Base-by-base conservation (phyloP, 2,888 invertebrate genomes). In the Stegophylla sp. region DNA sequence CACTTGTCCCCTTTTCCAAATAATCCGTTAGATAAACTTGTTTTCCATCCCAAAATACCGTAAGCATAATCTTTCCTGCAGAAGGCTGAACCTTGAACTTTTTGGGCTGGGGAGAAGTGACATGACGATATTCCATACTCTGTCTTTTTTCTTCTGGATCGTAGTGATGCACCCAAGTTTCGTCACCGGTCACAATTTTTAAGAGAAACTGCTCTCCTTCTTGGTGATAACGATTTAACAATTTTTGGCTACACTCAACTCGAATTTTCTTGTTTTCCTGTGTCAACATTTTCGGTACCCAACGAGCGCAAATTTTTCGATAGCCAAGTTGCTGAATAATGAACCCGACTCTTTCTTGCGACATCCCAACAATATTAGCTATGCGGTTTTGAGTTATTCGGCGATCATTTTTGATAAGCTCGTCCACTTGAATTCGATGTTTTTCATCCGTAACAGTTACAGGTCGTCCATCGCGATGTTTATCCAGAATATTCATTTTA, bases 111-210 rank as follows among this genome's bases (percentile, higher is more conserved):
- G 74, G 73, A 41, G 79, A 67, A 59, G 41, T 61, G 34, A 34
- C 34, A 28, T 74, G 79, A 15, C 41, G 45, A 28, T 75, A 82
- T 71, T 79, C 63, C 34, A 69, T 28, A 43, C 53, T 53, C 61
- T 76, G 72, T 26, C 23, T 56, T 77, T 82, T 77, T 7, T 23
- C 43, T 51, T 71, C 82, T 20, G 73, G 79, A 66, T 67, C 26
- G 53, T 79, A 81, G 45, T 73, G 73, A 79, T 79, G 45, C 17
- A 81, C 43, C 82, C 79, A 81, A 15, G 72, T 81, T 63, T 82
- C 74, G 64, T 81, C 72, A 13, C 71, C 72, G 17, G 82, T 82
- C 48, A 81, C 81, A 20, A 82, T 76, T 45, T 45, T 45, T 1
- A 45, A 45, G 15, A 10, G 45, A 45, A 45, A 10, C 45, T 13